Evolutionary conservation across 2,113 vertebrate genomes (phyloP), one percentile per base, ranked within the genome.

Genomic region (Aldabrachelys gigantea): DNA sequence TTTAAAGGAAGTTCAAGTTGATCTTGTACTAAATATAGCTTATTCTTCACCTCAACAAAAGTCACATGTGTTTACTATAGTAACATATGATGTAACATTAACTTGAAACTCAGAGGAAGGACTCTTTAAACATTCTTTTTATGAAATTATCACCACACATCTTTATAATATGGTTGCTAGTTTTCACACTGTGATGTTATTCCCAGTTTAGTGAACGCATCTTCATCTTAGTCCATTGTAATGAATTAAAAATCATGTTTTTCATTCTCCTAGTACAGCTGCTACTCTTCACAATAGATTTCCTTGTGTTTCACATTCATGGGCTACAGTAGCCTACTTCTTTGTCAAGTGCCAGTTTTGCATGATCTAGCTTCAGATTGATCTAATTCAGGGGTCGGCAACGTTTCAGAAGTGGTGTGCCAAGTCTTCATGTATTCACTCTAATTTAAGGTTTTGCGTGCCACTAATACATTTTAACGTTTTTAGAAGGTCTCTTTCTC

Each of bases 1-100:
- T 44, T 92, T 82, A 96, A 94, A 96, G 59, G 89, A 91, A 95
- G 95, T 80, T 97, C 95, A 95, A 91, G 92, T 82, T 96, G 96
- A 96, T 90, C 96, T 96, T 95, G 54, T 52, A 87, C 95, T 96
- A 97, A 97, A 97, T 96, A 97, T 97, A 96, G 95, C 21, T n/a
- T 69, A 80, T 89, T 84, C 41, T 84, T 94, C 80, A 87, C 82
- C 54, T 90, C 84, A 80, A 72, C 16, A n/a, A 59, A 80, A 75
- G 49, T n/a, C 31, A n/a, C 4, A n/a, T n/a, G 35, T n/a, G 13
- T 41, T 75, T 38, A 14, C 59, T 62, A 62, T 6, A 62, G 59
- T 31, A 62, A 31, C 29, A 31, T 62, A 62, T 16, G 27, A 31
- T 62, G 59, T 62, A 31, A 62, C 59, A 16, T 62, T 35, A 62